Base-by-base conservation (phyloP, 2,113 vertebrate genomes). In the Marmota flaviventris region DNA sequence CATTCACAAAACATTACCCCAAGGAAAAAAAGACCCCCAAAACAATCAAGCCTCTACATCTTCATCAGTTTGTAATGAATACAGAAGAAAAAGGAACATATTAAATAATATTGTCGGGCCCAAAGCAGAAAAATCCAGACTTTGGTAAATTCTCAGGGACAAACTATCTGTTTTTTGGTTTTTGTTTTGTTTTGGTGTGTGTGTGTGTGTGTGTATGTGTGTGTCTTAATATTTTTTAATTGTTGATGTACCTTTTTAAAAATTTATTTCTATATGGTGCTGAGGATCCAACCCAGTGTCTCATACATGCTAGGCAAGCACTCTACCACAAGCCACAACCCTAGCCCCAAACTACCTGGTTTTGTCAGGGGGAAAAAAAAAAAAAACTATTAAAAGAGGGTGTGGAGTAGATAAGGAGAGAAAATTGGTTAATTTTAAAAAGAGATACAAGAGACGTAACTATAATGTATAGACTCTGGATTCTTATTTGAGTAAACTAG, bases 401-500 rank as follows among this genome's bases (percentile, higher is more conserved):
- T 25, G 61, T 27, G 61, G 8, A 20, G 56, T 32, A 70, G 67
- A 32, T 5, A 78, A 18, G 32, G 22, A 87, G 34, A 93, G 2
- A 18, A 11, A 83, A 85, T 29, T 73, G 73, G 25, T 29, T 75
- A 20, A 87, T 63, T 73, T 91, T 91, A 67, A 85, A 93, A 32
- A 77, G 27, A 90, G 8, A 91, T 22, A 77, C 7, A 86, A 94
- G 8, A 72, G 8, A 65, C 8, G 51, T 20, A 83, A 95, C 1
- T 65, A 73, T 3, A 81, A 75, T 27, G 13, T 63, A 45, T 51
- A 61, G 25, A n/a, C 16, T 34, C 12, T 70, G 58, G 37, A 89
- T 81, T 95, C 34, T 89, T 85, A 85, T 77, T 7, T 78, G 58
- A 92, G 92, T 53, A 70, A 89, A 42, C 8, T 48, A 69, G 88